Evolutionary conservation across 2,888 invertebrate genomes (phyloP).

Genomic region (Drosophila robusta): DNA sequence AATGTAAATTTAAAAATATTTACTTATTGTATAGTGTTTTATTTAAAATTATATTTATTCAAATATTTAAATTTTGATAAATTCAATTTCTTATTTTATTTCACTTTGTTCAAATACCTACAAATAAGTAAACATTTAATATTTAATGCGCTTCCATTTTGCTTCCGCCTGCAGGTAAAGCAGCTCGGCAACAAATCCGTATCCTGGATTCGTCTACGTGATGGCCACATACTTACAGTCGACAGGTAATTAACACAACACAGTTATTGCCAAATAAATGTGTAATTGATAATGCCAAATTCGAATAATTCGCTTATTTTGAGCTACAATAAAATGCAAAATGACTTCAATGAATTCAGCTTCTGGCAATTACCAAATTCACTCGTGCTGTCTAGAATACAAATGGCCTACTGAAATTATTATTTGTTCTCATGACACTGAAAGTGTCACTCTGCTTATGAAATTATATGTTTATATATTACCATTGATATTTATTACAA

Average conservation of each 20-base stretch:
- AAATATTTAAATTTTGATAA: too few species aligned
- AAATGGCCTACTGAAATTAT: constrained; percentile 11
- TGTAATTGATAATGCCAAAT: not conserved
- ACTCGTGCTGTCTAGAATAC: not conserved
- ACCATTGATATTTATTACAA: not conserved
- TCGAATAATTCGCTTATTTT: not conserved
- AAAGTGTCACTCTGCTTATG: not conserved
- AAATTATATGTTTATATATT: not conserved
- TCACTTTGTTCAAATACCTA: not conserved
- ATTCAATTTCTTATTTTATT: not conserved
- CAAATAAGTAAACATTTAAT: not conserved
- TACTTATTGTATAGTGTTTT: too few species aligned
- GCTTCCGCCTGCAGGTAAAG: constrained; percentile 87
- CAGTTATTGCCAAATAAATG: constrained; percentile 16
- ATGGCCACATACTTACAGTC: constrained; percentile 96
- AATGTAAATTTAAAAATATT: too few species aligned
- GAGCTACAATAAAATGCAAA: not conserved
- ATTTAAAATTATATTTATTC: too few species aligned
- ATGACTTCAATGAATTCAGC: not conserved
- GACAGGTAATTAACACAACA: constrained; percentile 88
- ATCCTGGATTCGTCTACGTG: constrained; percentile 95
- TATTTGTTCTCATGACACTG: constrained; percentile 40
- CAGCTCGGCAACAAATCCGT: constrained; percentile 97
- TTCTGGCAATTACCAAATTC: not conserved
- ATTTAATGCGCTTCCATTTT: constrained; percentile 8